These are phyloP conservation scores for Sebastes cheni DNA, from an alignment of 2,797 vertebrate species.

Conservation along the genomic window DNA sequence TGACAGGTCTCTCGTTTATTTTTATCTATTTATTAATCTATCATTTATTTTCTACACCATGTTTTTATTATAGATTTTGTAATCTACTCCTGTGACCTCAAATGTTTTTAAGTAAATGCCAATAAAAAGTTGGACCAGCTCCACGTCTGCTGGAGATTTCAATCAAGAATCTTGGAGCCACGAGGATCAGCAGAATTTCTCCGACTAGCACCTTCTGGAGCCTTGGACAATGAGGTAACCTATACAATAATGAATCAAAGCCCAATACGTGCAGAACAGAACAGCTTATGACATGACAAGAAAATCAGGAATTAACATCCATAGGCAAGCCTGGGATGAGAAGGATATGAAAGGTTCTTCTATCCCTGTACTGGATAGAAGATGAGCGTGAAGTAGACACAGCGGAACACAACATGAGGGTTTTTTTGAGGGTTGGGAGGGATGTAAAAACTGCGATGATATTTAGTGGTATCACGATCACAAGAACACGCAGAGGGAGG, in stretches of 20 bases:
- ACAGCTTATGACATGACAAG: not conserved
- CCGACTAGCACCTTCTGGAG: not conserved
- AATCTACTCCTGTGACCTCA: not conserved
- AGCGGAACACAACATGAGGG: conserved; percentile 10
- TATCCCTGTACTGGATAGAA: conserved; percentile 75
- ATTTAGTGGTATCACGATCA: conserved; percentile 42
- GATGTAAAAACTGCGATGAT: conserved; percentile 14
- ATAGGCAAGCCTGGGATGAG: conserved; percentile 38
- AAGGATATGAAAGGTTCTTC: conserved; percentile 51
- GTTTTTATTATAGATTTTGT: not conserved
- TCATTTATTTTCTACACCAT: not conserved
- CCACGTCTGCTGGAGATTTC: not conserved
- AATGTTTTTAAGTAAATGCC: not conserved
- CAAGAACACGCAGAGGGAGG: conserved; percentile 71
- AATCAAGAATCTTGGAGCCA: not conserved
- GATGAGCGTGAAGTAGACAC: conserved; percentile 25
- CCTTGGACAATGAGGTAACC: not conserved
- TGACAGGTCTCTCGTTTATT: not conserved
- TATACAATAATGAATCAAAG: not conserved
- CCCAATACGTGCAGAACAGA: not conserved
- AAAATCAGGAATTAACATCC: conserved; percentile 8
- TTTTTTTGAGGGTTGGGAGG: not conserved
- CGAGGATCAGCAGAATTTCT: not conserved
- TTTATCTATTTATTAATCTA: not conserved
- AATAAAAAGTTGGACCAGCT: not conserved